Base-by-base conservation (phyloP, 2,888 invertebrate species). In the Brenthis ino region DNA sequence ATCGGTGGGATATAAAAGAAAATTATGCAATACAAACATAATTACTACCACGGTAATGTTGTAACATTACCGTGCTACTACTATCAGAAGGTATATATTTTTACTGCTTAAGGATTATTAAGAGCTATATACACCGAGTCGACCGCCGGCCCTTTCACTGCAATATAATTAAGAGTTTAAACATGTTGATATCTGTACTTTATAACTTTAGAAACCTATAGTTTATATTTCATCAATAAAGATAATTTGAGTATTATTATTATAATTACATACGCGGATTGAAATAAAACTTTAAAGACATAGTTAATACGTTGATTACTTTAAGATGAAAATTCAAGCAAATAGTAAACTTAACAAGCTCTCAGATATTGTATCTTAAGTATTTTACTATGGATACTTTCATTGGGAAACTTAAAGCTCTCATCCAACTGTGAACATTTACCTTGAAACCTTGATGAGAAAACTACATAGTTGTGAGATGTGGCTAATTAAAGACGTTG, bases 391-490 rank as follows among this genome's bases (percentile, higher is more conserved):
- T 24, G 6, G 20, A 47, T 20, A 11, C 20, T 14, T 8, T 28
- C 47, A 47, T 48, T 28, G n/a, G 14, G 37, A 37, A 53, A 53
- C 4, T 6, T 33, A 37, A 20, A 65, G 50, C 57, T 57, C 65
- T 57, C 57, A 53, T 65, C 57, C 51, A 57, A 57, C 51, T 65
- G 8, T 14, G 43, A 57, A 3, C 55, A 64, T 64, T 64, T 47
- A 65, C 57, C 65, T 65, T 57, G 51, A 65, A 51, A 65, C 16
- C 57, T 57, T 20, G 65, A 37, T 65, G 14, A 37, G 57, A 65
- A 51, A 57, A 37, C 20, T 65, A 50, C 16, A 51, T 47, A 47
- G 51, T 28, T 16, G n/a, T 51, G 33, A 4, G 16, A 8, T 37
- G n/a, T 16, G 16, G n/a, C 11, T 37, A 37, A 14, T 28, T 51